Evolutionary conservation across 1,140 invertebrate species (phyloP).

Genomic region (Drosophila sulfurigaster): DNA sequence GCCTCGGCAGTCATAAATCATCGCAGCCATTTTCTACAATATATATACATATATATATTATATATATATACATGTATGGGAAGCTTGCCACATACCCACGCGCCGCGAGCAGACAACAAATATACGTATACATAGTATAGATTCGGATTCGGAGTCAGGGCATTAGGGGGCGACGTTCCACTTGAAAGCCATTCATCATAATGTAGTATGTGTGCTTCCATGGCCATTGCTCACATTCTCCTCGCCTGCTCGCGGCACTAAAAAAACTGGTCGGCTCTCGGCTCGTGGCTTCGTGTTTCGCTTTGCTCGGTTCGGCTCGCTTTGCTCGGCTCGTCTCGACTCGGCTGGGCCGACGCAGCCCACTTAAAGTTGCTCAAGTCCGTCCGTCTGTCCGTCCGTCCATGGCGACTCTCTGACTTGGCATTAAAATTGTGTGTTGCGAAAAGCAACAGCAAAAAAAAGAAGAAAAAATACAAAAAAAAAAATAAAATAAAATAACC

Average conservation of each 20-base stretch:
- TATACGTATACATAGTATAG: slow-evolving; percentile 6
- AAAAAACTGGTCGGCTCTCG: slow-evolving; percentile 40
- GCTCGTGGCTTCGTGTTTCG: slow-evolving; percentile 17
- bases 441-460: slow-evolving; percentile 49
- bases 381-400: slow-evolving; percentile 52
- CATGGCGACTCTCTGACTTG: slow-evolving; percentile 45
- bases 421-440: slow-evolving; percentile 71
- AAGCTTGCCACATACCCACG: slow-evolving; percentile 52
- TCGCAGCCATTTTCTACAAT: slow-evolving; percentile 61
- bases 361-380: slow-evolving; percentile 76
- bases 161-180: slow-evolving; percentile 67
- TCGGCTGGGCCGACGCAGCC: slow-evolving; percentile 54
- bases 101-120: slow-evolving; percentile 27
- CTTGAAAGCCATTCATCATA: slow-evolving; percentile 82
- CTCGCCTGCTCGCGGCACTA: slow-evolving; percentile 32
- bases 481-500: slow-evolving; percentile 25
- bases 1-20: slow-evolving; percentile 73
- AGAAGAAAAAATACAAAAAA: not conserved
- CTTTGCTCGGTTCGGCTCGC: slow-evolving; percentile 26
- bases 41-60: slow-evolving; percentile 29
- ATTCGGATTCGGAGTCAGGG: slow-evolving; percentile 43
- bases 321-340: slow-evolving; percentile 7
- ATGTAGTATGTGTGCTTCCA: slow-evolving; percentile 46
- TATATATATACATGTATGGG: slow-evolving; percentile 26
- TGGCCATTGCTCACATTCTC: slow-evolving; percentile 48